Evolutionary conservation across 2,113 vertebrate species (phyloP), one percentile per base, ranked within the genome.

Genomic region (Isichthys henryi): DNA sequence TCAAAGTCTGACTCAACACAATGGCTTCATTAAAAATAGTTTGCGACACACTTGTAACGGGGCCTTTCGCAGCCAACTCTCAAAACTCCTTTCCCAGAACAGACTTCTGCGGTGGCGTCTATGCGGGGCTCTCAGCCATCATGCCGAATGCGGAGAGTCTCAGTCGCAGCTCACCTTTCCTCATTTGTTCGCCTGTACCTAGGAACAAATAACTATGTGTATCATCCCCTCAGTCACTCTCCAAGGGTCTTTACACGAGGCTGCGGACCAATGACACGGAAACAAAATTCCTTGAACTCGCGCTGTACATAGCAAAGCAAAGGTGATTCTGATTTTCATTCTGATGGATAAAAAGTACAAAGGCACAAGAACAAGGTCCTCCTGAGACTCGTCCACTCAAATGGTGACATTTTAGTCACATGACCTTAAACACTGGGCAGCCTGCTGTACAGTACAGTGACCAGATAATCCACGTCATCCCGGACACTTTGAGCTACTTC

Each of bases 1-100:
- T 45, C 87, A 88, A 66, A 88, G 87, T 53, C 56, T 88, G 27
- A 45, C n/a, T 58, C 87, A 88, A 88, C 53, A 56, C 49, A 62
- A 66, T 27, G 43, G 19, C 17, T 45, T 88, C 87, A 88, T 50
- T 45, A 88, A 45, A 88, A 53, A 88, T 43, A 43, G 87, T 49
- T 77, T 48, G 66, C 0, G 15, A 11, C 27, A 50, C 66, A 39
- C 62, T 27, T 35, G 43, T 15, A 74, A 88, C 23, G n/a, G 45
- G n/a, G 45, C 13, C 58, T 82, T 43, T 23, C 39, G 19, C 43
- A 23, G 35, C 31, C 31, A 82, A 82, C 39, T n/a, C 82, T 84
- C 43, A n/a, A 21, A 45, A 48, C 31, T 80, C 35, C 5, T 43
- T 80, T 21, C 82, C 46, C 45, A n/a, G 82, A n/a, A 84, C 9